Conservation (phyloP, 2,888 invertebrate species). For the Eilema sororculum region DNA sequence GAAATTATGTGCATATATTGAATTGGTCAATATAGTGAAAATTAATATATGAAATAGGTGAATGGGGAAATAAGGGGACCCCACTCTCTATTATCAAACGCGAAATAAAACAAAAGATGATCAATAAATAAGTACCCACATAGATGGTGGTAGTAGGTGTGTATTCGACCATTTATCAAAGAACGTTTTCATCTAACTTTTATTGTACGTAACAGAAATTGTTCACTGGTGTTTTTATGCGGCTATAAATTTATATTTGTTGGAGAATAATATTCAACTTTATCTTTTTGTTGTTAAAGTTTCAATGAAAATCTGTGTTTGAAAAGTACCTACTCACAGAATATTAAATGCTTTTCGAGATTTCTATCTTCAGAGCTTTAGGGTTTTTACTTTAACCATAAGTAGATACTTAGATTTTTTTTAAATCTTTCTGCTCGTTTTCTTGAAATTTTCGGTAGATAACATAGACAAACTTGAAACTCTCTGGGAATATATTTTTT, state of each 20-base stretch:
- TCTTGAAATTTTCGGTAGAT: background rate
- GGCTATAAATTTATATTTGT: constrained; percentile 21
- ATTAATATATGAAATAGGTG: no score
- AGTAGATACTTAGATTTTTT: background rate
- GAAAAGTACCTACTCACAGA: background rate
- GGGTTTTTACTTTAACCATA: background rate
- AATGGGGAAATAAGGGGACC: no score
- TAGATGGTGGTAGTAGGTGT: constrained; percentile 9
- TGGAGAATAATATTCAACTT: background rate
- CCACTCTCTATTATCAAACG: no score
- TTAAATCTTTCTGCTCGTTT: background rate
- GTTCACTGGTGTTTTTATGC: constrained; percentile 14
- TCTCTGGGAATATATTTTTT: background rate
- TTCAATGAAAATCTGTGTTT: background rate
- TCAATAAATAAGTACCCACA: background rate
- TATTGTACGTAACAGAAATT: constrained; percentile 25
- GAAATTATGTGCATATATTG: no score
- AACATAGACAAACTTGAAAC: background rate
- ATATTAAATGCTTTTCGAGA: background rate
- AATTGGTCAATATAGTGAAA: no score
- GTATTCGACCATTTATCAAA: constrained; percentile 31
- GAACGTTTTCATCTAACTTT: constrained; percentile 42
- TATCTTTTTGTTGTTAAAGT: background rate
- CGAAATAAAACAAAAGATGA: background rate
- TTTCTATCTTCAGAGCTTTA: background rate